Percentiles rank a stretch among this genome's conserved stretches.
These are phyloP conservation scores for Pseudorhiza aurosa DNA, from an alignment of 30 jellyfish, hydroid and myxozoan genomes.

Conservation along the genomic window DNA sequence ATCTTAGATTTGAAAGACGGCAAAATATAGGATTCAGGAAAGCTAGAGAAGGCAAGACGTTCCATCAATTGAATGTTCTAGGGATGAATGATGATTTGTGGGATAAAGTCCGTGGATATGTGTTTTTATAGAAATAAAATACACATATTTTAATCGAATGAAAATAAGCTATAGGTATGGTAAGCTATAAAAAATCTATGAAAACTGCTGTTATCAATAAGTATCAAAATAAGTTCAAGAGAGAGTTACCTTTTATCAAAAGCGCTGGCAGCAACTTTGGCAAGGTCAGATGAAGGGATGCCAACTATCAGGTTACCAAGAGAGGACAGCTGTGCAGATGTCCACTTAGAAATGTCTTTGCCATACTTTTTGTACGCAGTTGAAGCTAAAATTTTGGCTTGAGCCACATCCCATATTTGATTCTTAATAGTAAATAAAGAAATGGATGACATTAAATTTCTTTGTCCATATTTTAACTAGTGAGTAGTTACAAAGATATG, in stretches of 20 bases:
- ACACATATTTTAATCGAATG: too few relatives aligned
- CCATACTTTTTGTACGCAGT: slow-evolving; percentile 68
- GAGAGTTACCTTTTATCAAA: slow-evolving; percentile 61
- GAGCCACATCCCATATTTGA: slow-evolving; percentile 68
- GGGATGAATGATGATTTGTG: too few relatives aligned
- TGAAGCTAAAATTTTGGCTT: slow-evolving; percentile 33
- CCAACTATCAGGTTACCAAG: slow-evolving; percentile 67
- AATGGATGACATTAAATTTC: not conserved
- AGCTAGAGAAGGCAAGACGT: too few relatives aligned
- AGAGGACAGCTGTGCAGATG: slow-evolving; percentile 28
- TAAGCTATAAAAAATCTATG: too few relatives aligned
- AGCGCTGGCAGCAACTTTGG: slow-evolving; percentile 58
- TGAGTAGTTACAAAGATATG: too few relatives aligned
- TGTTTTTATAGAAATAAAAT: too few relatives aligned
- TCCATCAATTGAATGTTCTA: too few relatives aligned
- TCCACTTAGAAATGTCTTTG: slow-evolving; percentile 54
- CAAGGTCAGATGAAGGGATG: slow-evolving; percentile 67
- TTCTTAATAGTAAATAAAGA: slow-evolving; percentile 27
- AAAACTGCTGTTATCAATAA: not conserved
- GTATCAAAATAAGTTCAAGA: not conserved
- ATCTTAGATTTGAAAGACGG: too few relatives aligned
- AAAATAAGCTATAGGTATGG: too few relatives aligned
- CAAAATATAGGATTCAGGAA: too few relatives aligned
- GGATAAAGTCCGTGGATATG: too few relatives aligned
- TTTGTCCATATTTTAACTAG: too few relatives aligned